A percentile compares a stretch with the other conserved stretches of the same genome.
These are phyloP conservation scores for Menura novaehollandiae DNA, from an alignment of 2,113 vertebrate species.

Conservation along the genomic window DNA sequence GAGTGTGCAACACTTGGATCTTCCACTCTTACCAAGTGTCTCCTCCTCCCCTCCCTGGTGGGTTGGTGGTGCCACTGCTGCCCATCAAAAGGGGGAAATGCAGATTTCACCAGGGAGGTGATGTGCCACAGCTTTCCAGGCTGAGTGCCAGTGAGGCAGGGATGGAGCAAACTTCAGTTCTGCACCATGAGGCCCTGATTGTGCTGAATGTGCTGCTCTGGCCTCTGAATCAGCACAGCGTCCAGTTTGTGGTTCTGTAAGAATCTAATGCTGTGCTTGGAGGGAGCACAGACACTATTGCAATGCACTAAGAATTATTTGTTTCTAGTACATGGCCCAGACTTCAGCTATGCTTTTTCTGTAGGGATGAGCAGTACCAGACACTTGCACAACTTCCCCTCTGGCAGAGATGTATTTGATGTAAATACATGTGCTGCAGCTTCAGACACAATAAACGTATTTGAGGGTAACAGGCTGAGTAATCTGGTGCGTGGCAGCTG, in stretches of 20 bases:
- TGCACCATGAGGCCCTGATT: fast-evolving
- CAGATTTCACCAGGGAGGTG: neutral
- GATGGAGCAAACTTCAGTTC: neutral
- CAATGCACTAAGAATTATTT: neutral
- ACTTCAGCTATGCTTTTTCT: neutral
- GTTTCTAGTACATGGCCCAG: neutral
- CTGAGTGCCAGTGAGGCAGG: neutral
- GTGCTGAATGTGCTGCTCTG: neutral
- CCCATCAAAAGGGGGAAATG: too few relatives aligned
- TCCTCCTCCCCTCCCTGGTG: fast-evolving
- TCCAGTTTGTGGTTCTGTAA: neutral
- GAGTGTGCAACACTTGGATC: neutral
- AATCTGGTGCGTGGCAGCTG: conserved; percentile 54
- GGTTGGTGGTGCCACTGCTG: neutral
- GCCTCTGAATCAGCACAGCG: neutral
- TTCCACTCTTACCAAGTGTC: fast-evolving
- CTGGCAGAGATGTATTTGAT: neutral
- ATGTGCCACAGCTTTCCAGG: neutral
- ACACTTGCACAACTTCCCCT: conserved; percentile 30
- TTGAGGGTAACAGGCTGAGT: conserved; percentile 38
- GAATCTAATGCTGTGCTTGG: neutral
- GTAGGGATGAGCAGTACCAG: neutral
- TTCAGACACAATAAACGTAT: conserved; percentile 13
- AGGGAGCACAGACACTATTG: neutral
- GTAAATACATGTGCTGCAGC: neutral